Conservation (phyloP, 2,797 vertebrate genomes). For the Intellagama lesueurii region DNA sequence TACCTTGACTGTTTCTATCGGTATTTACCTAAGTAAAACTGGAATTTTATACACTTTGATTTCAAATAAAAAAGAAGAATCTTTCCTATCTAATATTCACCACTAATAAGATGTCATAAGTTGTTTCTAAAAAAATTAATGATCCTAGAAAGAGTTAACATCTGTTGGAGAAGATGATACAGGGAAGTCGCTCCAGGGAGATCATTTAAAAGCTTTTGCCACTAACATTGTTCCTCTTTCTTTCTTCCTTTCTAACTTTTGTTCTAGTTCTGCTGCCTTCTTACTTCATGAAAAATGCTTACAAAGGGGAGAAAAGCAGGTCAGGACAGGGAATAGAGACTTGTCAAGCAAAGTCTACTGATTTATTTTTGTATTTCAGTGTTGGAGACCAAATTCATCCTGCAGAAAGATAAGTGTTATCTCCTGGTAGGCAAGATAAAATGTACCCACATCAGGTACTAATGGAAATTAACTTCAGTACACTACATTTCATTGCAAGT, state of each 20-base stretch:
- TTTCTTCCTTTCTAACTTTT: not conserved
- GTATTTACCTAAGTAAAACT: not conserved
- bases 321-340: not conserved
- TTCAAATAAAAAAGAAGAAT: no score
- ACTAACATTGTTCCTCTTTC: not conserved
- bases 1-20: not conserved
- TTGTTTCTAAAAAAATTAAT: constrained; percentile 7
- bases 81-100: not conserved
- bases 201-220: not conserved
- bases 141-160: constrained; percentile 4
- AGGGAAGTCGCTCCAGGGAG: not conserved
- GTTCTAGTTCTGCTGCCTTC: not conserved
- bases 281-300: not conserved
- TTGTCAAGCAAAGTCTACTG: not conserved
- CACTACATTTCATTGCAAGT: not conserved
- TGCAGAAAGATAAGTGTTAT: not conserved
- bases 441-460: not conserved
- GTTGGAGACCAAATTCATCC: not conserved
- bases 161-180: constrained; percentile 9
- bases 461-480: not conserved
- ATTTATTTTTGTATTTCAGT: not conserved
- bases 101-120: not conserved
- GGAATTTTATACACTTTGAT: not conserved
- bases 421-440: not conserved
- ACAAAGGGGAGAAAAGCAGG: not conserved